Percentiles rank a stretch among this genome's conserved stretches.
These are phyloP conservation scores for Leptatherina wallacei DNA, from an alignment of 2,797 vertebrate species.

Conservation along the genomic window DNA sequence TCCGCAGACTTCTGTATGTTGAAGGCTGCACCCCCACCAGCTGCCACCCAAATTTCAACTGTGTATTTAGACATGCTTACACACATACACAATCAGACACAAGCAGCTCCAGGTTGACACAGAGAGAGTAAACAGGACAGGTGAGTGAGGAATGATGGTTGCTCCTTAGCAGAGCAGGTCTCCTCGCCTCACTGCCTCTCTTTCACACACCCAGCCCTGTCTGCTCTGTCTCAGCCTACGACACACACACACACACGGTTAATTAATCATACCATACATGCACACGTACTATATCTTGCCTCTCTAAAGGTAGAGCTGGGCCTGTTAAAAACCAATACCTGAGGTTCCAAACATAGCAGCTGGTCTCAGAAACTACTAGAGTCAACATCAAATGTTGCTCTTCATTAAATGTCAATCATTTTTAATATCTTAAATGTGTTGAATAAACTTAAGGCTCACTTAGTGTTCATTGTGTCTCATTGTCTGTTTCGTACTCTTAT, in stretches of 20 bases:
- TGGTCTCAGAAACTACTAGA: constrained; percentile 10
- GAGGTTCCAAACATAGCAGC: constrained; percentile 30
- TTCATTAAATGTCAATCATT: no score
- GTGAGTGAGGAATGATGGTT: constrained; percentile 84
- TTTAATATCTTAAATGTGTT: not conserved
- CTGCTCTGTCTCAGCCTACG: constrained; percentile 80
- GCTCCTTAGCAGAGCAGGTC: constrained; percentile 81
- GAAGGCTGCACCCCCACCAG: constrained; percentile 37
- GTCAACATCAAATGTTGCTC: not conserved
- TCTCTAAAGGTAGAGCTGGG: constrained; percentile 49
- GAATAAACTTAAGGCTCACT: not conserved
- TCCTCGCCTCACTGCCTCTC: constrained; percentile 80
- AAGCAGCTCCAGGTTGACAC: constrained; percentile 74
- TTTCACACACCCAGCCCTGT: constrained; percentile 81
- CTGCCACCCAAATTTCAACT: constrained; percentile 57
- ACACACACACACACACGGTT: constrained; percentile 58
- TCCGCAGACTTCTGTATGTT: constrained; percentile 50
- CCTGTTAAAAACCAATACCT: constrained; percentile 42
- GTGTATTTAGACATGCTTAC: constrained; percentile 23
- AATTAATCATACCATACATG: constrained; percentile 79
- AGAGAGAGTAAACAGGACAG: constrained; percentile 84
- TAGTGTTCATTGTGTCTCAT: not conserved
- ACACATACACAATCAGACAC: constrained; percentile 43
- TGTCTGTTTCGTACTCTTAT: not conserved
- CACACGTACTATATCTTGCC: constrained; percentile 61